phyloP scores from a whole-genome alignment of 2,888 invertebrate species.

The Nebria salina region DNA sequence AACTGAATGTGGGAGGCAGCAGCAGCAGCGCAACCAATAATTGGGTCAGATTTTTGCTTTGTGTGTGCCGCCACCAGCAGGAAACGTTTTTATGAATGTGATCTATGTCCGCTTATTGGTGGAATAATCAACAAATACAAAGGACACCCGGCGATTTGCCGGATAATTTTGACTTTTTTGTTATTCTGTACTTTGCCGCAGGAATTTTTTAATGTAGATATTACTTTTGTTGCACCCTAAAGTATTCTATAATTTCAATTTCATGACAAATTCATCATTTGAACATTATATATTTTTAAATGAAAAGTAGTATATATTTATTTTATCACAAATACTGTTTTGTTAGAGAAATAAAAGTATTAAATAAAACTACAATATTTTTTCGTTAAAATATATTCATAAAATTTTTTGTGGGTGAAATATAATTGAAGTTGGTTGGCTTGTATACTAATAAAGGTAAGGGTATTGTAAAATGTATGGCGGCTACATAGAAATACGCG shows the following conservation, averaged over 20 bases:
- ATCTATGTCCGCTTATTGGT: not conserved
- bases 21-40: not conserved
- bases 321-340: too few species aligned
- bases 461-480: not conserved
- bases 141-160: not conserved
- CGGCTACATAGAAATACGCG: not conserved
- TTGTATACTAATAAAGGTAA: not conserved
- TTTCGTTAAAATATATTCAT: too few species aligned
- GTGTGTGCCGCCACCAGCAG: not conserved
- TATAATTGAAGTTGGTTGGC: not conserved
- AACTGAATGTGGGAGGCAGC: not conserved
- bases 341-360: too few species aligned
- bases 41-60: not conserved
- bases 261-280: too few species aligned
- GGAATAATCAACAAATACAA: not conserved
- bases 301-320: too few species aligned
- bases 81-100: conserved; percentile 1
- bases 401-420: not conserved
- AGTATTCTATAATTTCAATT: too few species aligned
- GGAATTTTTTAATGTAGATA: not conserved
- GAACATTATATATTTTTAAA: too few species aligned
- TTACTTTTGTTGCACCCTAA: too few species aligned
- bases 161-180: not conserved
- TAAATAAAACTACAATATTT: too few species aligned
- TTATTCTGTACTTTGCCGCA: not conserved